Evolutionary conservation across 2,113 vertebrate genomes (phyloP).

Genomic region (Nyctereutes procyonoides): DNA sequence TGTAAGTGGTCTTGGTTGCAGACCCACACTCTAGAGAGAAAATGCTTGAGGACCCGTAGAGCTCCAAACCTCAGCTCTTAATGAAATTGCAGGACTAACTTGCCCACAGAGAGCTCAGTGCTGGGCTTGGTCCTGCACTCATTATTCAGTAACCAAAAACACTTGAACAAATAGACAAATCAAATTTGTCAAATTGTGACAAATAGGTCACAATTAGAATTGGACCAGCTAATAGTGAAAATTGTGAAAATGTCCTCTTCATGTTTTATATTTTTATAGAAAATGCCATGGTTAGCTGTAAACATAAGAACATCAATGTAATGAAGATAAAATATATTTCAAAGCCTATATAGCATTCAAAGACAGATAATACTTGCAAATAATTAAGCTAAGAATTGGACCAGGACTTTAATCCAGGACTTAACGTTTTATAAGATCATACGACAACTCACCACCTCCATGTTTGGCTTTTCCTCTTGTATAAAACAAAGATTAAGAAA

Average conservation of each 20-base stretch:
- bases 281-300: background rate
- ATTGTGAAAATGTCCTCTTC: background rate
- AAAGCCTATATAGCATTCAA: background rate
- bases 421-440: background rate
- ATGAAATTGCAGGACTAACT: background rate
- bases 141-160: background rate
- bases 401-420: background rate
- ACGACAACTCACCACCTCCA: background rate
- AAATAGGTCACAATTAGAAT: no score
- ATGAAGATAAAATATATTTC: background rate
- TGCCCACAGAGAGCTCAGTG: background rate
- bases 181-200: no score
- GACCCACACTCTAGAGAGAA: background rate
- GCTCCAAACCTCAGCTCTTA: background rate
- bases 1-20: background rate
- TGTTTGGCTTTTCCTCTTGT: background rate
- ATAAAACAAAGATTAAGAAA: slow-evolving; percentile 44
- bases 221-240: slow-evolving; percentile 23
- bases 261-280: background rate
- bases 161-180: background rate
- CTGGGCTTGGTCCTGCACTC: background rate
- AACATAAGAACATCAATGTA: background rate
- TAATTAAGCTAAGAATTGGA: background rate
- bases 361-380: background rate
- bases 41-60: background rate